Percentiles rank a stretch among this genome's conserved stretches.
These are phyloP conservation scores for Bedellia somnulentella DNA, from an alignment of 2,888 invertebrate species.

Conservation along the genomic window DNA sequence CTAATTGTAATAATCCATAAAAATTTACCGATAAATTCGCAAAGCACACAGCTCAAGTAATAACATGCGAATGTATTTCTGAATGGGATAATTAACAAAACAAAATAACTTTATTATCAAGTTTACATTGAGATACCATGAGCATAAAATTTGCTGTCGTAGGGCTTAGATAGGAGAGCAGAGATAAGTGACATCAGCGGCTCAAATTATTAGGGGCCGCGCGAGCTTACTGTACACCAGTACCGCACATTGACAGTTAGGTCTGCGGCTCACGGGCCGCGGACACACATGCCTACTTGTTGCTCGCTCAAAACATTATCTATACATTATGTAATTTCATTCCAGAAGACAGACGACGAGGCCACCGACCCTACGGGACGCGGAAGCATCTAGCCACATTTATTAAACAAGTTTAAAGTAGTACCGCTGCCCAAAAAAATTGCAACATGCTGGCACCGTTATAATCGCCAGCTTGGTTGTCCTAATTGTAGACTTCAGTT, in stretches of 20 bases:
- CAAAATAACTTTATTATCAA: constrained; percentile 24
- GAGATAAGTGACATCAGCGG: constrained; percentile 61
- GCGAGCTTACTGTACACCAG: constrained; percentile 58
- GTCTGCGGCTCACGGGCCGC: too few relatives aligned
- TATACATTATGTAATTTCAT: constrained; percentile 61
- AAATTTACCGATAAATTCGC: too few relatives aligned
- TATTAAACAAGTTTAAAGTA: constrained; percentile 62
- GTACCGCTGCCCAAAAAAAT: constrained; percentile 63
- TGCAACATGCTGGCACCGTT: constrained; percentile 64
- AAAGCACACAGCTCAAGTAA: background rate
- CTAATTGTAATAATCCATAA: too few relatives aligned
- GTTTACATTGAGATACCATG: constrained; percentile 44
- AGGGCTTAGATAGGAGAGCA: constrained; percentile 60
- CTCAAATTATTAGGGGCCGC: constrained; percentile 57
- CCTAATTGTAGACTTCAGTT: constrained; percentile 53
- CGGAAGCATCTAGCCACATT: constrained; percentile 59
- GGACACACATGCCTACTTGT: constrained; percentile 63
- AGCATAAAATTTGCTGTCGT: constrained; percentile 55
- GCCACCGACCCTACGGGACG: constrained; percentile 61
- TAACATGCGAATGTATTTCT: too few relatives aligned
- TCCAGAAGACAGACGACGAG: constrained; percentile 52
- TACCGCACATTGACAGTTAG: constrained; percentile 63
- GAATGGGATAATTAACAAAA: constrained; percentile 7
- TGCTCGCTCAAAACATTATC: constrained; percentile 54
- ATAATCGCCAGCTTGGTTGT: constrained; percentile 62